These are phyloP conservation scores for Epinephelus coioides DNA, from an alignment of 2,797 vertebrate species.

Conservation along the genomic window DNA sequence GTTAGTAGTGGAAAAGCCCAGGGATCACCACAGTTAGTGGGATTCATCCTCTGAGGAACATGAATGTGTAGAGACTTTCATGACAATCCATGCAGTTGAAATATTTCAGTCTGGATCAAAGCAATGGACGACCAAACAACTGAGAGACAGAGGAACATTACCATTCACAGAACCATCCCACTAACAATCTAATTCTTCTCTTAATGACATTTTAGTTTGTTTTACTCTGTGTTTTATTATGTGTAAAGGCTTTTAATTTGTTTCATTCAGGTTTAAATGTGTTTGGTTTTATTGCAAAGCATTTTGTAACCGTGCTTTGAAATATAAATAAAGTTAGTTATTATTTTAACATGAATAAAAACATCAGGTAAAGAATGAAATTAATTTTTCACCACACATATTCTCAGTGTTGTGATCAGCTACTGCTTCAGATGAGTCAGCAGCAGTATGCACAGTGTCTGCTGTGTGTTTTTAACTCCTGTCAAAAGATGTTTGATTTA, in stretches of 20 bases:
- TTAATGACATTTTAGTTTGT: too few species aligned
- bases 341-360: not conserved
- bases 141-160: too few species aligned
- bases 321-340: too few species aligned
- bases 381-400: not conserved
- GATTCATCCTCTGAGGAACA: not conserved
- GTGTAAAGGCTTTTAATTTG: too few species aligned
- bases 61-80: not conserved
- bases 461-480: not conserved
- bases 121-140: too few species aligned
- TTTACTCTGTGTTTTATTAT: too few species aligned
- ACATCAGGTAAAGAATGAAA: not conserved
- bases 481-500: not conserved
- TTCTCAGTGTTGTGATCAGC: constrained; percentile 8
- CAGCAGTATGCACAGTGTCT: not conserved
- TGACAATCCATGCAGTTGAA: not conserved
- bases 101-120: not conserved
- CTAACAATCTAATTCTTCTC: too few species aligned
- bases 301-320: too few species aligned
- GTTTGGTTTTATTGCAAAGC: too few species aligned
- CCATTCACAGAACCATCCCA: too few species aligned
- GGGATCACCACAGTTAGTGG: not conserved
- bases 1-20: not conserved
- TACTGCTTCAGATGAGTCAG: not conserved
- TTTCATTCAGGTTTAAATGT: too few species aligned